Evolutionary conservation across 2,113 vertebrate species (phyloP).

Genomic region (Anoplopoma fimbria): DNA sequence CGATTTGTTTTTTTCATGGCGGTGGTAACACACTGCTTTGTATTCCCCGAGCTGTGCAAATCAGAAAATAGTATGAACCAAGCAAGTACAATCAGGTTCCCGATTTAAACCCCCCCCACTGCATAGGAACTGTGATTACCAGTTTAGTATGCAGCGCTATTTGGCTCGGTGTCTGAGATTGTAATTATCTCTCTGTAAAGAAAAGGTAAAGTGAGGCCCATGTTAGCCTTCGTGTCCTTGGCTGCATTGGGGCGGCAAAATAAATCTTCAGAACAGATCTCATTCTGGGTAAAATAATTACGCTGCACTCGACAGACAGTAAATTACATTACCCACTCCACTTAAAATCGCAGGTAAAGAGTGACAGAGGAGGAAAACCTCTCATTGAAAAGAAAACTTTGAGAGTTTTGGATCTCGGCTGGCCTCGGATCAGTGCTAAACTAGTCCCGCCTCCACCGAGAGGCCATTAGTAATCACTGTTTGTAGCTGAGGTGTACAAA

Average conservation of each 20-base stretch:
- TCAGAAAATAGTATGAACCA: constrained; percentile 44
- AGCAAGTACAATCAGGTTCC: constrained; percentile 34
- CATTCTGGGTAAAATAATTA: constrained; percentile 56
- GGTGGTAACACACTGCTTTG: background rate
- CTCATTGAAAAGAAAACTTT: constrained; percentile 41
- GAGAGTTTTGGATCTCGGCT: constrained; percentile 11
- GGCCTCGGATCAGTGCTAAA: constrained; percentile 31
- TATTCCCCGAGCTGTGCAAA: constrained; percentile 4
- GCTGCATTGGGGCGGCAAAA: constrained; percentile 43
- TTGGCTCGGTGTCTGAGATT: constrained; percentile 57
- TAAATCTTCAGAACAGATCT: constrained; percentile 60
- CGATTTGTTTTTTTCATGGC: background rate
- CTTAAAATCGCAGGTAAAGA: constrained; percentile 47
- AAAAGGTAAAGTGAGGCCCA: constrained; percentile 60
- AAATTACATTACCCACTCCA: constrained; percentile 55
- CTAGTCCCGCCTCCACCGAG: constrained; percentile 7
- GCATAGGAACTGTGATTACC: constrained; percentile 45
- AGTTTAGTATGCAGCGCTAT: constrained; percentile 52
- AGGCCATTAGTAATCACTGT: constrained; percentile 57
- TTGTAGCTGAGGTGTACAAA: constrained; percentile 50
- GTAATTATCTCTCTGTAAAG: constrained; percentile 71
- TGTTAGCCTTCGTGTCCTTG: constrained; percentile 61
- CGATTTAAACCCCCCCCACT: constrained; percentile 38
- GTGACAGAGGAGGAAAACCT: constrained; percentile 30
- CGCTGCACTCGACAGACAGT: constrained; percentile 36